phyloP scores from a whole-genome alignment of 2,797 vertebrate genomes.

The Sebastes nivosus region DNA sequence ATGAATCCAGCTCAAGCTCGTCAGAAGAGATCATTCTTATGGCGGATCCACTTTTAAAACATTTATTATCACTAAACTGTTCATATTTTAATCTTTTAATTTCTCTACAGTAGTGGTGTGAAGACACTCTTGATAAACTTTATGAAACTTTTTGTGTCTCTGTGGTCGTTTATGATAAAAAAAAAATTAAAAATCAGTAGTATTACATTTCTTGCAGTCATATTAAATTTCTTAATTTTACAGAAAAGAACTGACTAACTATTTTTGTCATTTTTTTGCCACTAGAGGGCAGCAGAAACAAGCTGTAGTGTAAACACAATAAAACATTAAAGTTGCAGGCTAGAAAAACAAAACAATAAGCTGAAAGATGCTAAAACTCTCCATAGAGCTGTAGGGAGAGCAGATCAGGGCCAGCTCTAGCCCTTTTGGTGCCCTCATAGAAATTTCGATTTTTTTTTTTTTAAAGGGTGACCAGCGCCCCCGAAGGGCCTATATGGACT shows the following conservation, averaged over 20 bases:
- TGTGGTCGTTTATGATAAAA: background rate
- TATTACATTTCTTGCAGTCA: background rate
- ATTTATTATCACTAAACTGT: background rate
- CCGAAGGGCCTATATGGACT: too few species aligned
- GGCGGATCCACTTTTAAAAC: background rate
- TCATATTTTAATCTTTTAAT: background rate
- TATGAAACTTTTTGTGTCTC: background rate
- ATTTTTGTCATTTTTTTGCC: background rate
- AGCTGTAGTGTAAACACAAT: background rate
- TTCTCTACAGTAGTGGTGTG: too few species aligned
- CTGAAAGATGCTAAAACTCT: background rate
- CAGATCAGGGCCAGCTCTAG: background rate
- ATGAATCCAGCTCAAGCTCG: background rate
- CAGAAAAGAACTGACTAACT: background rate
- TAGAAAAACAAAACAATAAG: background rate
- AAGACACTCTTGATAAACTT: background rate
- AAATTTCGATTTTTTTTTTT: too few species aligned
- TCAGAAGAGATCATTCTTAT: background rate
- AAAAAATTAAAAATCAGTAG: too few species aligned
- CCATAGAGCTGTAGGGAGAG: background rate
- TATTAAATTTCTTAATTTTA: background rate
- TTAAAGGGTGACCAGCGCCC: too few species aligned
- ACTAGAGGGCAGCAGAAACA: background rate
- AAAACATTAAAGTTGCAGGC: background rate
- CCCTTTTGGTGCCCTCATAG: too few species aligned